These are phyloP conservation scores for Nomada fabriciana DNA, from an alignment of 2,888 invertebrate species.

Conservation along the genomic window DNA sequence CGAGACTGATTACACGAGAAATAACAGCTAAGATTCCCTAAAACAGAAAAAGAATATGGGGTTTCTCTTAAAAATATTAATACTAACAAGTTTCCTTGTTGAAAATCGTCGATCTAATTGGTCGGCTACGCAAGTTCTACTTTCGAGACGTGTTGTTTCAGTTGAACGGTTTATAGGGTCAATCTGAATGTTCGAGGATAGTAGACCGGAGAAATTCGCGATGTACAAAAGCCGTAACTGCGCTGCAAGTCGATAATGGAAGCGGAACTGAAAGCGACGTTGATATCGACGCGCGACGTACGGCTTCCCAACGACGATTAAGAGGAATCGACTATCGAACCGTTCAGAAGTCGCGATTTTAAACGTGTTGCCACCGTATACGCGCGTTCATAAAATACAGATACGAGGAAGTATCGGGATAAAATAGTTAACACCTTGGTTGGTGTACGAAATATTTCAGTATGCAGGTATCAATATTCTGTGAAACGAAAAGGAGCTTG, in stretches of 20 bases:
- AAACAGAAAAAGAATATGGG: too few species aligned
- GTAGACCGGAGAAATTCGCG: slow-evolving; percentile 40
- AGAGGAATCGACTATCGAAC: slow-evolving; percentile 27
- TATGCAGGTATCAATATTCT: too few species aligned
- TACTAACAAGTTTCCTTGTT: too few species aligned
- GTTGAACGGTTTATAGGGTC: slow-evolving; percentile 52
- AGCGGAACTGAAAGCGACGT: slow-evolving; percentile 55
- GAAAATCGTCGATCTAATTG: slow-evolving; percentile 19
- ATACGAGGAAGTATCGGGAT: too few species aligned
- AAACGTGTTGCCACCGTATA: not conserved
- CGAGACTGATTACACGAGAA: too few species aligned
- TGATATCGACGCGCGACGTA: slow-evolving; percentile 44
- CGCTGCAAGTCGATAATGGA: slow-evolving; percentile 44
- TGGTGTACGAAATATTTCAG: not conserved
- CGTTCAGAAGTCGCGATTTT: slow-evolving; percentile 18
- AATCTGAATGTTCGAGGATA: slow-evolving; percentile 37
- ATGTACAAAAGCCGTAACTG: slow-evolving; percentile 53
- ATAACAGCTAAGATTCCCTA: too few species aligned
- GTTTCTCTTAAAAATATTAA: too few species aligned
- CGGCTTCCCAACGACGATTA: slow-evolving; percentile 39
- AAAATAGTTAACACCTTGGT: not conserved
- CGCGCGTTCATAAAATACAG: too few species aligned
- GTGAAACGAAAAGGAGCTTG: too few species aligned
- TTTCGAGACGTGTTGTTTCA: slow-evolving; percentile 54
- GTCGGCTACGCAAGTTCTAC: slow-evolving; percentile 17